These are phyloP conservation scores for Coendou prehensilis DNA, from an alignment of 2,797 vertebrate species.

Conservation along the genomic window DNA sequence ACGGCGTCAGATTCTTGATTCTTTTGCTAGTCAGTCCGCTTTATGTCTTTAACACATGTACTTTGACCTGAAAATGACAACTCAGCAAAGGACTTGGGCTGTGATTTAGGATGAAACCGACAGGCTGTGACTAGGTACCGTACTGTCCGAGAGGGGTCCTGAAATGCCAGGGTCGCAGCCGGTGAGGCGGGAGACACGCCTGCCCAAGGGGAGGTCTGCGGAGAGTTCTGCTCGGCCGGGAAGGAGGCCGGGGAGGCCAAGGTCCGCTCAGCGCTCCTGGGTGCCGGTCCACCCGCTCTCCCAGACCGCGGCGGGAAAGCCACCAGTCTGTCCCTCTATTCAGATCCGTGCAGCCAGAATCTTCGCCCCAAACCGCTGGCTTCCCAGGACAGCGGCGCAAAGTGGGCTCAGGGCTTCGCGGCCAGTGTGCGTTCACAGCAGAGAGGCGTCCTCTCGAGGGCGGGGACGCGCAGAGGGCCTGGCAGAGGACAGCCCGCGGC, in stretches of 20 bases:
- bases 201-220: neutral
- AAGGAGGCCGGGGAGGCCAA: neutral
- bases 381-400: neutral
- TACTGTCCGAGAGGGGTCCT: neutral
- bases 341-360: neutral
- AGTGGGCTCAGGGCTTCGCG: neutral
- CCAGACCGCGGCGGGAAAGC: neutral
- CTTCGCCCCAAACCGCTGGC: neutral
- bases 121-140: neutral
- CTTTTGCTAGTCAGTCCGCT: constrained; percentile 43
- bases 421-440: neutral
- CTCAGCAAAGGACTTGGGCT: neutral
- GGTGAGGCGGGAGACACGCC: neutral
- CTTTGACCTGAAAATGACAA: constrained; percentile 53
- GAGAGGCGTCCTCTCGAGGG: neutral
- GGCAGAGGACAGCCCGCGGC: neutral
- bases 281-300: neutral
- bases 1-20: neutral
- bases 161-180: neutral
- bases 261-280: neutral
- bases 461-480: neutral
- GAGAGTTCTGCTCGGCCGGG: neutral
- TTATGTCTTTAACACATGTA: neutral
- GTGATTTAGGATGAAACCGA: constrained; percentile 15
- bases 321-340: neutral